phyloP scores from a whole-genome alignment of 64 coral and sea anemone species.

The Hydrozoanthus tunicans region DNA sequence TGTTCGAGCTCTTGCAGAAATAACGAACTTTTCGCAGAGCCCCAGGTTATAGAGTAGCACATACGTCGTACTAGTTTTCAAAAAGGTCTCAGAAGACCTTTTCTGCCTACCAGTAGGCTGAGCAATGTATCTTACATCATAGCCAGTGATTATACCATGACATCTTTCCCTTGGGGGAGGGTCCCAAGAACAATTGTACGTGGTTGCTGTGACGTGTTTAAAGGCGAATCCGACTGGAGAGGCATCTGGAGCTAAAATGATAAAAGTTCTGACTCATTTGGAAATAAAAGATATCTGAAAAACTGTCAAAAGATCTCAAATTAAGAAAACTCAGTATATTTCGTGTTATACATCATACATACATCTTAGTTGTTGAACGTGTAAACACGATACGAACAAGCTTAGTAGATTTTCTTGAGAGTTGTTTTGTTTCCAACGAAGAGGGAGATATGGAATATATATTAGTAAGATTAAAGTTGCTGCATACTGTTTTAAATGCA shows the following conservation, averaged over 20 bases:
- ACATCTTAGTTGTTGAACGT: too few relatives aligned
- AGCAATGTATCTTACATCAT: neutral
- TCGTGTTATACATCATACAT: too few relatives aligned
- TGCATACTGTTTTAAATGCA: too few relatives aligned
- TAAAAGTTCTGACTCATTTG: neutral
- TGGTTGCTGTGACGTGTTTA: neutral
- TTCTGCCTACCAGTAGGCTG: neutral
- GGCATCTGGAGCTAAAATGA: constrained; percentile 25
- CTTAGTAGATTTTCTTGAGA: too few relatives aligned
- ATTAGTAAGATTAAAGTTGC: too few relatives aligned
- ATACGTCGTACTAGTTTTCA: neutral
- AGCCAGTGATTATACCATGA: neutral
- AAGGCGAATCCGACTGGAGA: neutral
- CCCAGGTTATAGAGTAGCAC: neutral
- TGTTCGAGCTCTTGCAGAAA: neutral
- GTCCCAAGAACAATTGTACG: constrained; percentile 10
- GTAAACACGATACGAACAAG: too few relatives aligned
- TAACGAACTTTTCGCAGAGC: neutral
- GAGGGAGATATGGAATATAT: too few relatives aligned
- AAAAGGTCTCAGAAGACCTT: neutral
- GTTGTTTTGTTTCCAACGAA: too few relatives aligned
- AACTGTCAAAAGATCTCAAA: too few relatives aligned
- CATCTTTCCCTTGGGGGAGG: constrained; percentile 21
- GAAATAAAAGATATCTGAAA: neutral
- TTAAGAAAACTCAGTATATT: too few relatives aligned